Percentiles rank a stretch among this genome's conserved stretches.
phyloP scores from a whole-genome alignment of 2,113 vertebrate genomes.

The Triplophysa dalaica region DNA sequence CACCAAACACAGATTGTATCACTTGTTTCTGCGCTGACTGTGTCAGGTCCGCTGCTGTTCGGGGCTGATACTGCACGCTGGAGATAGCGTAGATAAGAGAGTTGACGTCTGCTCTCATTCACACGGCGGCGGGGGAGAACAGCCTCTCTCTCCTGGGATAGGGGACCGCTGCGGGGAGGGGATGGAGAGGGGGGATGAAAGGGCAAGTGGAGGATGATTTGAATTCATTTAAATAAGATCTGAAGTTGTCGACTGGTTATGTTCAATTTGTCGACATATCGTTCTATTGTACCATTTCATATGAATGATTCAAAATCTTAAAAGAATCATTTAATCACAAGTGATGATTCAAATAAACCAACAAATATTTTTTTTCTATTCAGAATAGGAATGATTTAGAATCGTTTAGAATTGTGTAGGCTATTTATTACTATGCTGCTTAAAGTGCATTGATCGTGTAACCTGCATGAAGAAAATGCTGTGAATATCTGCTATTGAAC shows the following conservation, averaged over 20 bases:
- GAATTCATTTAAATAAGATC: conserved; percentile 4
- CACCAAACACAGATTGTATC: conserved; percentile 67
- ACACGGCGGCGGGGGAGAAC: conserved; percentile 6
- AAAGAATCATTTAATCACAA: no score
- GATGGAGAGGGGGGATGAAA: conserved; percentile 2
- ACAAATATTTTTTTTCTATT: background rate
- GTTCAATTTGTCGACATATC: background rate
- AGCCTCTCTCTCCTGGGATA: conserved; percentile 44
- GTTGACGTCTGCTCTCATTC: conserved; percentile 52
- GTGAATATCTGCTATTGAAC: background rate
- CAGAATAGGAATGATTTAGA: background rate
- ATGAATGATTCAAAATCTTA: background rate
- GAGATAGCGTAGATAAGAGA: conserved; percentile 60
- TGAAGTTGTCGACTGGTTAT: background rate
- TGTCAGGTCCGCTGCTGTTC: conserved; percentile 38
- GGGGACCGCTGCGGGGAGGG: conserved; percentile 5
- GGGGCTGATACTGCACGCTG: conserved; percentile 52
- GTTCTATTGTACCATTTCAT: no score
- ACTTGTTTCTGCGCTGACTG: conserved; percentile 29
- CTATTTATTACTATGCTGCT: no score
- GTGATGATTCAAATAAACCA: background rate
- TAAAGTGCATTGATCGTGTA: no score
- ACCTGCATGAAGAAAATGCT: background rate
- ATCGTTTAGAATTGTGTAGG: no score
- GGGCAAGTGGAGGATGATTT: conserved; percentile 7